Evolutionary conservation across 2,797 vertebrate genomes (phyloP).

Genomic region (Phrynocephalus vlangalii): DNA sequence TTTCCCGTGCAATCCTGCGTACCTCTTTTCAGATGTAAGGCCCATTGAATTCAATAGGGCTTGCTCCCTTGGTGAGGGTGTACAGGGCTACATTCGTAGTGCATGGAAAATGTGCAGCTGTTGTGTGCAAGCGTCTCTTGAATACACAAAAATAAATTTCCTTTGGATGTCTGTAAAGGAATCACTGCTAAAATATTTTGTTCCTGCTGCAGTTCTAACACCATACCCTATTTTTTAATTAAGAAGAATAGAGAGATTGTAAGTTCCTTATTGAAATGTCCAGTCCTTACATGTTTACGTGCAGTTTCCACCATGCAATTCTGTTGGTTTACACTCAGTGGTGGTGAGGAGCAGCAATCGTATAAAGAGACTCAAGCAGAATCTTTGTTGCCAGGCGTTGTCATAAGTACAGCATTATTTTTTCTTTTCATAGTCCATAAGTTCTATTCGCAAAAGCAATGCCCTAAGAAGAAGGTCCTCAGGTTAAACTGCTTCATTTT

Average conservation of each 20-base stretch:
- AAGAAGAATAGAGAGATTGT: too few species aligned
- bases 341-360: not conserved
- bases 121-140: not conserved
- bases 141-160: slow-evolving; percentile 18
- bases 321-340: not conserved
- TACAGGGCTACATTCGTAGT: not conserved
- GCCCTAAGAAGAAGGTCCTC: not conserved
- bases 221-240: not conserved
- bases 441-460: not conserved
- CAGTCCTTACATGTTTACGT: not conserved
- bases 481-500: not conserved
- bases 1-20: not conserved
- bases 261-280: not conserved
- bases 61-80: not conserved
- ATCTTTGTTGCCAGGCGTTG: not conserved
- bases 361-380: too few species aligned
- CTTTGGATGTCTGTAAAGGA: not conserved
- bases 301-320: not conserved
- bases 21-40: not conserved
- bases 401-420: not conserved
- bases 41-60: not conserved
- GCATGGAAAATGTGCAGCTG: slow-evolving; percentile 13
- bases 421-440: not conserved
- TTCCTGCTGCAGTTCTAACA: not conserved
- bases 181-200: not conserved